Conservation (phyloP, 1,140 invertebrate genomes). For the Mylabris phalerata region DNA sequence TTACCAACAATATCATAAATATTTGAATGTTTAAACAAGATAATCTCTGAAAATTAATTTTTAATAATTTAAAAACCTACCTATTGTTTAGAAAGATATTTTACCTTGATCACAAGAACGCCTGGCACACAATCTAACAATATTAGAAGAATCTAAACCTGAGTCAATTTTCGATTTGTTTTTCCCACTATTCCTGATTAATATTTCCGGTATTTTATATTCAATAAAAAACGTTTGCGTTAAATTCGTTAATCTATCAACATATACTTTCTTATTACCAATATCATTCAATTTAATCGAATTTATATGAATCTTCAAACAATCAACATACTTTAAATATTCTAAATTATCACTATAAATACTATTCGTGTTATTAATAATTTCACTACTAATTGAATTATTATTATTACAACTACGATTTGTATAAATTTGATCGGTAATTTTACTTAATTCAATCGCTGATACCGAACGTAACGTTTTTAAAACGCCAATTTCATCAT, state of each 20-base stretch:
- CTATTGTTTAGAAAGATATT: background rate
- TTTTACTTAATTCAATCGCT: constrained; percentile 30
- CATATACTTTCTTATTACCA: constrained; percentile 29
- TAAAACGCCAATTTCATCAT: constrained; percentile 36
- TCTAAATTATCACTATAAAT: too few species aligned
- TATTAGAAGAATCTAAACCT: constrained; percentile 26
- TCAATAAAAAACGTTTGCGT: constrained; percentile 37
- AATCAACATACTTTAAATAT: constrained; percentile 33
- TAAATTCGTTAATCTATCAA: constrained; percentile 13
- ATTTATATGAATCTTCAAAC: constrained; percentile 31
- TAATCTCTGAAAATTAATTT: background rate
- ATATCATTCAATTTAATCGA: constrained; percentile 31
- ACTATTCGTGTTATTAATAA: background rate
- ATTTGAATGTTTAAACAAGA: background rate
- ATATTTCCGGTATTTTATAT: constrained; percentile 33
- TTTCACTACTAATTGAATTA: constrained; percentile 4
- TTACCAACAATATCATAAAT: too few species aligned
- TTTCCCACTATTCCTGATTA: constrained; percentile 16
- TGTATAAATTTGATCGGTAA: constrained; percentile 25
- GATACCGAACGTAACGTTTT: constrained; percentile 36
- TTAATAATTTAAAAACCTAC: background rate
- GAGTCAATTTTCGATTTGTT: constrained; percentile 32
- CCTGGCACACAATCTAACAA: constrained; percentile 33
- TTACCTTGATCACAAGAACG: constrained; percentile 19
- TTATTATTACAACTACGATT: constrained; percentile 25